Evolutionary conservation across 2,113 vertebrate species (phyloP), one percentile per base, ranked within the genome.

Genomic region (Chelonoidis abingdonii): DNA sequence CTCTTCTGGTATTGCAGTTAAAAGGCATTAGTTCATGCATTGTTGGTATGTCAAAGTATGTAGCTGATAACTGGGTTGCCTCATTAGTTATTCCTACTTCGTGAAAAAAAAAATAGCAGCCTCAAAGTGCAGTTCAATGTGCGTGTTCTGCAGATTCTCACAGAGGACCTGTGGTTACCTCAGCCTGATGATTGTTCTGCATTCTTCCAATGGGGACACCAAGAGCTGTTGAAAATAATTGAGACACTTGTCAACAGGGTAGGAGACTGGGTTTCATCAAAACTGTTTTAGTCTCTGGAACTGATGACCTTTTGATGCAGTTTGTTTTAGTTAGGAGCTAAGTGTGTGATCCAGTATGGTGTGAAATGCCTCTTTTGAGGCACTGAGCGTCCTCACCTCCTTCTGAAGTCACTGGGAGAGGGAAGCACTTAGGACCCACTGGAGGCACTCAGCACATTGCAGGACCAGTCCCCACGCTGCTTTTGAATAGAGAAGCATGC

Each of bases 211-310:
- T 98, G 98, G 98, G 98, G 98, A 98, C 98, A 99, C 98, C 98
- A 98, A 98, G 98, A 98, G 99, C 99, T 99, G 99, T 98, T 99
- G 99, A 99, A 99, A 99, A 99, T 99, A 99, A 99, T 97, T 98
- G 99, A 99, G 99, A 99, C 92, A 90, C 98, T 99, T 99, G 99
- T 99, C 99, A 99, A 98, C 99, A 99, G 98, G 98, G 97, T 96
- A 97, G 95, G 97, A 98, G 98, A 97, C 98, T 98, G 98, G 98
- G 98, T 98, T 99, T 98, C 98, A 98, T 99, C 99, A 99, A 98
- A 98, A 98, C 98, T 98, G 98, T 98, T 99, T 98, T 98, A 98
- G 98, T 98, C 98, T 98, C 94, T 78, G 92, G 98, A 98, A 99
- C 99, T 99, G 98, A 98, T 98, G 99, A 99, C 98, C 99, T 98